phyloP scores from a whole-genome alignment of 2,797 vertebrate species.

The Crocidura indochinensis region DNA sequence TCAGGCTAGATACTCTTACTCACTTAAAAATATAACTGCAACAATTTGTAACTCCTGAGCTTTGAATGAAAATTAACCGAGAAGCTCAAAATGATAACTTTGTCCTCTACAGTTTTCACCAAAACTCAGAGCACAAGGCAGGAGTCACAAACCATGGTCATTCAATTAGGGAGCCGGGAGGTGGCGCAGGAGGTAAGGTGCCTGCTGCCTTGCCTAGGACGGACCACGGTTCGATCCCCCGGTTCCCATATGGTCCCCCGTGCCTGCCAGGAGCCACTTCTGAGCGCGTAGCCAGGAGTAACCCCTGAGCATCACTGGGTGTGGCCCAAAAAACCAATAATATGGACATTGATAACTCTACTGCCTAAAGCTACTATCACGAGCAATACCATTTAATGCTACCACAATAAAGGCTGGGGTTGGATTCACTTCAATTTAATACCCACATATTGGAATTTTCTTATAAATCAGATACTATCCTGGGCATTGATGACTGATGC shows the following conservation, averaged over 20 bases:
- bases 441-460: background rate
- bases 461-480: too few relatives aligned
- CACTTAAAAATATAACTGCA: conserved; percentile 39
- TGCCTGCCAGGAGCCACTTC: too few relatives aligned
- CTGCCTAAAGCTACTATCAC: background rate
- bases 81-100: background rate
- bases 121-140: conserved; percentile 14
- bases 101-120: background rate
- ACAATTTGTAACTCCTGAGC: background rate
- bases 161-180: too few relatives aligned
- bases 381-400: background rate
- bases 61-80: conserved; percentile 49
- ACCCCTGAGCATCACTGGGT: too few relatives aligned
- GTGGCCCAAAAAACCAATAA: too few relatives aligned
- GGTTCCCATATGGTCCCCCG: too few relatives aligned
- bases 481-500: background rate
- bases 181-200: too few relatives aligned
- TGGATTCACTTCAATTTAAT: conserved; percentile 3
- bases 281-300: too few relatives aligned
- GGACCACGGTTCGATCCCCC: too few relatives aligned
- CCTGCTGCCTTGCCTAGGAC: too few relatives aligned
- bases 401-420: background rate
- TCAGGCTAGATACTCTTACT: conserved; percentile 6
- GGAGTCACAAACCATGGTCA: background rate
- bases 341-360: background rate